Evolutionary conservation across 2,113 vertebrate species (phyloP), one percentile per base, ranked within the genome.

Genomic region (Oryzias javanicus): DNA sequence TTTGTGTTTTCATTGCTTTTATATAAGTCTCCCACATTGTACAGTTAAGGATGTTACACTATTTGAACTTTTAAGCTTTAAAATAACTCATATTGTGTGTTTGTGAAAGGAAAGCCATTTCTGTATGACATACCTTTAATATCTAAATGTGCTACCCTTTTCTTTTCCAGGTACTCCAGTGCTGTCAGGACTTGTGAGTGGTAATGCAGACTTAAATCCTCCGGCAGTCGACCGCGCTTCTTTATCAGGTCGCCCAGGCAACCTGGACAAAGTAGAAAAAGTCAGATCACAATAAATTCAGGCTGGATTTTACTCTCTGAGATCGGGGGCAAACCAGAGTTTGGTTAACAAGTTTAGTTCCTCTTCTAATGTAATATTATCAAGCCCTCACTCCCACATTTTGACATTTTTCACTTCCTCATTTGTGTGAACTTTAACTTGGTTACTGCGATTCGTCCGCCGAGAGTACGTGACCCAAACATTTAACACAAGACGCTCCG

Each of bases 121-220:
- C 8, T n/a, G 1, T 56, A 3, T 53, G 27, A 52, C 63, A 51
- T 83, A 98, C 97, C 96, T 94, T 99, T 99, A 54, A 99, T 89
- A 42, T 99, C 97, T 27, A 96, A 93, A 44, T 99, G 97, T 4
- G 92, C 91, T 72, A 99, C 89, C 50, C 86, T 91, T 50, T 87
- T 93, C 61, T 88, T 90, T 4, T 92, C 91, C 51, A 99, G 89
- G 85, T 97, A 92, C 62, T 94, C 92, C 69, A 98, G 86, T 0
- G 93, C 95, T 41, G 91, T 92, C 2, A 94, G 68, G 0, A 93
- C 93, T 68, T 99, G 95, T 7, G 83, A 88, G 65, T 94, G 82
- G 84, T 97, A 99, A 79, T 94, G 91, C 45, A 99, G 92, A 46
- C 95, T 94, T 49, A 95, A 89, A 79, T 98, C 95, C 73, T 98